phyloP scores from a whole-genome alignment of 2,113 vertebrate genomes.

The Leucoraja erinaceus region DNA sequence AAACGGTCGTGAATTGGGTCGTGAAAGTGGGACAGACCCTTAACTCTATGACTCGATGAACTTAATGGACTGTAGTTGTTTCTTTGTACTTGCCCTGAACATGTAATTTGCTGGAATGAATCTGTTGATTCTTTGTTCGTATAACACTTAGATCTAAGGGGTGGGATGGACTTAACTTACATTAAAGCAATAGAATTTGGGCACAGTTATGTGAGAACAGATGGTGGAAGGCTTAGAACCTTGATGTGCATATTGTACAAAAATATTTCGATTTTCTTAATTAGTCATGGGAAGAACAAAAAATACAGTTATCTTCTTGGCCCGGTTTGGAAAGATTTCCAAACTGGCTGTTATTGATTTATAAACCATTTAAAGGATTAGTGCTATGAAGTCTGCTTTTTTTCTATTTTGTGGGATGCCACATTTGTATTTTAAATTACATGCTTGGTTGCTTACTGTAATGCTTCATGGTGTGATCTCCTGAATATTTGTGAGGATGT shows the following conservation, averaged over 20 bases:
- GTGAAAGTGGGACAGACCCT: no score
- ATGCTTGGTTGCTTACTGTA: background rate
- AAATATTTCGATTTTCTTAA: background rate
- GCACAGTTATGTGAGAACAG: background rate
- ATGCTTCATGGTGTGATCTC: background rate
- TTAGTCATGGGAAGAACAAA: background rate
- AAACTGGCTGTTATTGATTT: background rate
- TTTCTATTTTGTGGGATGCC: background rate
- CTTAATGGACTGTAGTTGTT: background rate
- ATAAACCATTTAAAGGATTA: background rate
- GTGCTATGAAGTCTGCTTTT: background rate
- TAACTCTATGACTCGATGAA: background rate
- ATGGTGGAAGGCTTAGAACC: background rate
- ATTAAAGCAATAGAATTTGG: background rate
- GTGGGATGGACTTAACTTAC: background rate
- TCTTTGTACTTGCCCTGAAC: background rate
- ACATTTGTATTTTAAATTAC: no score
- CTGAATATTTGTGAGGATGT: no score
- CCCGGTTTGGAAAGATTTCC: background rate
- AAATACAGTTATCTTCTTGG: background rate
- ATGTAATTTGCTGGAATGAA: background rate
- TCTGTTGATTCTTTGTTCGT: background rate
- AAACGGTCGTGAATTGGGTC: no score
- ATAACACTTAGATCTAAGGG: background rate
- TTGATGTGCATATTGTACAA: background rate